Percentiles rank a stretch among this genome's conserved stretches.
phyloP scores from a whole-genome alignment of 2,888 invertebrate genomes.

The Erannis defoliaria region DNA sequence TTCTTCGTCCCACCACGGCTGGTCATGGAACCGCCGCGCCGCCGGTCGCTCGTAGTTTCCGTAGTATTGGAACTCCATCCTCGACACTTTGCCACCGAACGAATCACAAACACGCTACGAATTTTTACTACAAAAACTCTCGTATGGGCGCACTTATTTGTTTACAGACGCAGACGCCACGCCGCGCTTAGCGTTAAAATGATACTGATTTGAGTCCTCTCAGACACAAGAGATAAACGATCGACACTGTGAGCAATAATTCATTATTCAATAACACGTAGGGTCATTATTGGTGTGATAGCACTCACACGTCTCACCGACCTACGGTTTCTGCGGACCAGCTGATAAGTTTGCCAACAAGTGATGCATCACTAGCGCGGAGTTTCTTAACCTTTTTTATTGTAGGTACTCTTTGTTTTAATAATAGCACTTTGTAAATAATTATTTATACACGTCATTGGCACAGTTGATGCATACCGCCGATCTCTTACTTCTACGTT shows the following conservation, averaged over 20 bases:
- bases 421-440: conserved; percentile 23
- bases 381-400: conserved; percentile 29
- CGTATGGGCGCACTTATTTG: conserved; percentile 46
- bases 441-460: conserved; percentile 9
- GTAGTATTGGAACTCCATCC: conserved; percentile 81
- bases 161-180: conserved; percentile 62
- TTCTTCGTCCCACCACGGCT: conserved; percentile 82
- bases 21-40: conserved; percentile 66
- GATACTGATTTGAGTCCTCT: conserved; percentile 74
- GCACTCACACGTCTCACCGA: conserved; percentile 3
- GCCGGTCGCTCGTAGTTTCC: conserved; percentile 72
- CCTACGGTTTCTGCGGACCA: conserved; percentile 9
- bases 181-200: conserved; percentile 64
- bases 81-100: conserved; percentile 44
- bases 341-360: conserved; percentile 18
- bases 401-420: conserved; percentile 18
- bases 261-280: conserved; percentile 52
- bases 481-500: background rate
- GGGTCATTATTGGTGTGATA: conserved; percentile 54
- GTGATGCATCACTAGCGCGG: conserved; percentile 21
- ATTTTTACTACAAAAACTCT: conserved; percentile 48
- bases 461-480: conserved; percentile 4
- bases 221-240: conserved; percentile 74
- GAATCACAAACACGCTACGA: conserved; percentile 42
- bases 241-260: conserved; percentile 61